phyloP scores from a whole-genome alignment of 2,888 invertebrate genomes.

The Pseudococcus longispinus region DNA sequence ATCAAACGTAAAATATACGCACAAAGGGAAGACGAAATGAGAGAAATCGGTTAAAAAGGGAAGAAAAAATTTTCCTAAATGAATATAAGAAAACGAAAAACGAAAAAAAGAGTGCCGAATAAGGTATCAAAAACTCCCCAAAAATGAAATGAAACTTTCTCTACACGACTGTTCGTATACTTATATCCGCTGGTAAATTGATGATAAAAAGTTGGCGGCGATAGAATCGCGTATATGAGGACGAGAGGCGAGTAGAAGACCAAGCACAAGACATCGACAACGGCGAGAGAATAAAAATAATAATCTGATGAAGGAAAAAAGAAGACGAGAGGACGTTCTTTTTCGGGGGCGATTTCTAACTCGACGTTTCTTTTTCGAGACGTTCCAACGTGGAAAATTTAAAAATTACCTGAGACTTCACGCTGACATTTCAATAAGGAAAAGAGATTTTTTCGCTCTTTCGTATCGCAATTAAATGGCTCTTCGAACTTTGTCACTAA shows the following conservation, averaged over 20 bases:
- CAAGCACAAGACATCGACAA: not conserved
- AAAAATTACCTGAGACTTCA: slow-evolving; percentile 22
- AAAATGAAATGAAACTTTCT: not conserved
- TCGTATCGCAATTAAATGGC: not conserved
- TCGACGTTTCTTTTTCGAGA: slow-evolving; percentile 4
- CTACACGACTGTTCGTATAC: not conserved
- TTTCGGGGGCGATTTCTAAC: not conserved
- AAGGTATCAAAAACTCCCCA: not conserved
- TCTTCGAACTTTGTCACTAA: not conserved
- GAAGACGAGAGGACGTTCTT: not conserved
- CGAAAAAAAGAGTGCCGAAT: not conserved
- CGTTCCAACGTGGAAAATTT: not conserved
- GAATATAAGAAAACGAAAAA: not conserved
- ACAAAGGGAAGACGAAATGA: not conserved
- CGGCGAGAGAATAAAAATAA: not conserved
- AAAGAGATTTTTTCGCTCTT: not conserved
- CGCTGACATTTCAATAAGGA: slow-evolving; percentile 20
- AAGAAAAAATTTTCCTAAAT: not conserved
- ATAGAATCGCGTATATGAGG: not conserved
- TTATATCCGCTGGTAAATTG: not conserved
- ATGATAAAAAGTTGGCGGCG: not conserved
- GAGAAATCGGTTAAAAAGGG: not conserved
- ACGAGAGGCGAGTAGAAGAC: not conserved
- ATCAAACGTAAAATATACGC: not conserved
- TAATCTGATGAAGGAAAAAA: not conserved